Percentiles rank a stretch among this genome's conserved stretches.
phyloP scores from a whole-genome alignment of 1,140 invertebrate genomes.

The Chrysoperla carnea region DNA sequence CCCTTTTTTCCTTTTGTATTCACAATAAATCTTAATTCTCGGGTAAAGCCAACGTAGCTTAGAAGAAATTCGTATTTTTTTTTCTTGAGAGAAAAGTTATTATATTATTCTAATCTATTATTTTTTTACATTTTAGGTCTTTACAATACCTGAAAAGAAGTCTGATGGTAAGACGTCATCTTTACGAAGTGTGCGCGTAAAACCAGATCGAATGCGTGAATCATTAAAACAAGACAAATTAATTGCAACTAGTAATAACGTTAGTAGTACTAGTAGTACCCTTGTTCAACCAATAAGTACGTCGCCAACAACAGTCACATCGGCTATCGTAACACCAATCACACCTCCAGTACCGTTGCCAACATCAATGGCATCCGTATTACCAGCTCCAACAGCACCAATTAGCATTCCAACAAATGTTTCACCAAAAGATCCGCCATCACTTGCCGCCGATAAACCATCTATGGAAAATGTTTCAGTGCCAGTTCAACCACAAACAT shows the following conservation, averaged over 20 bases:
- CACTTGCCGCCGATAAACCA: not conserved
- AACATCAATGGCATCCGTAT: not conserved
- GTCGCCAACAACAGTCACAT: not conserved
- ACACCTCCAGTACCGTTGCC: not conserved
- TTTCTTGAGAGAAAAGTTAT: no score
- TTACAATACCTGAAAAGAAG: conserved; percentile 7
- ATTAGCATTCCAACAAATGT: not conserved
- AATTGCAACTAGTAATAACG: not conserved
- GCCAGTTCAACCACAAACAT: no score
- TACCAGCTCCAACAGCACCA: not conserved
- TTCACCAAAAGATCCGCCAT: not conserved
- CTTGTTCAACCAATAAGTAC: not conserved
- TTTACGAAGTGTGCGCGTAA: conserved; percentile 37
- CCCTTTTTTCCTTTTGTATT: no score
- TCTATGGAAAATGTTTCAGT: not conserved
- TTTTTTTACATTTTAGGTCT: conserved; percentile 16
- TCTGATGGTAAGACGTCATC: conserved; percentile 29
- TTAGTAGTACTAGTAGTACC: no score
- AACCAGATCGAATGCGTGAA: conserved; percentile 28
- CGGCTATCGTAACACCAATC: not conserved
- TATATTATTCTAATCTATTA: no score
- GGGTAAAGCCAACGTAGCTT: no score
- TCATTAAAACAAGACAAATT: conserved; percentile 11
- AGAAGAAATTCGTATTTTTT: no score
- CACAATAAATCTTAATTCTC: no score